Conservation (phyloP, 2,113 vertebrate genomes). For the Labrus mixtus region DNA sequence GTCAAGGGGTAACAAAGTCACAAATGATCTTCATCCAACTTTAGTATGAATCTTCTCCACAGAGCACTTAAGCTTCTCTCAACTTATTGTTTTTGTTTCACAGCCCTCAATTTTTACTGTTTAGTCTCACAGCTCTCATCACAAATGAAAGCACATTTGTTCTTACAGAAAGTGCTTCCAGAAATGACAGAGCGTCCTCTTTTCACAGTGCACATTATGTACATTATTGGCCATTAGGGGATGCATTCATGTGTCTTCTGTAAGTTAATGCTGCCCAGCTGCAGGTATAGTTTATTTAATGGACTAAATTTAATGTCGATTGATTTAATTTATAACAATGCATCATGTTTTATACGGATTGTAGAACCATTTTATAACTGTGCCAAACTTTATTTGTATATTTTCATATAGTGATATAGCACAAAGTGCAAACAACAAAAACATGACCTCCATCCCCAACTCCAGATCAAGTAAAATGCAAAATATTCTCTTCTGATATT, state of each 20-base stretch:
- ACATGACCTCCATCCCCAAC: no score
- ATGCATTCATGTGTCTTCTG: neutral
- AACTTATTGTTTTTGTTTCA: no score
- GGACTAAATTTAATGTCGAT: neutral
- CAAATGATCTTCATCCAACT: neutral
- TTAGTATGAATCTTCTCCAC: neutral
- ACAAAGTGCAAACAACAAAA: no score
- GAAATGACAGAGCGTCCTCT: neutral
- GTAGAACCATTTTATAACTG: neutral
- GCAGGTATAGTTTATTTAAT: neutral
- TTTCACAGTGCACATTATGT: neutral
- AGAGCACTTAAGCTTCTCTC: neutral
- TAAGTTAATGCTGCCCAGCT: no score
- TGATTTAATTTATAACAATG: neutral
- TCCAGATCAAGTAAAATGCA: neutral
- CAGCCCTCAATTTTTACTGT: neutral
- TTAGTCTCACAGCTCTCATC: neutral
- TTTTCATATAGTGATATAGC: no score
- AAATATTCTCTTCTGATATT: neutral
- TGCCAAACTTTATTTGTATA: no score
- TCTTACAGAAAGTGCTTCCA: no score
- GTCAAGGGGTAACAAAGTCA: neutral
- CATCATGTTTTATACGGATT: neutral
- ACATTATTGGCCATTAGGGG: neutral
- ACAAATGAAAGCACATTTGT: neutral